These are phyloP conservation scores for Parauchenoglanis punctatus DNA, from an alignment of 2,797 vertebrate species.

Conservation along the genomic window DNA sequence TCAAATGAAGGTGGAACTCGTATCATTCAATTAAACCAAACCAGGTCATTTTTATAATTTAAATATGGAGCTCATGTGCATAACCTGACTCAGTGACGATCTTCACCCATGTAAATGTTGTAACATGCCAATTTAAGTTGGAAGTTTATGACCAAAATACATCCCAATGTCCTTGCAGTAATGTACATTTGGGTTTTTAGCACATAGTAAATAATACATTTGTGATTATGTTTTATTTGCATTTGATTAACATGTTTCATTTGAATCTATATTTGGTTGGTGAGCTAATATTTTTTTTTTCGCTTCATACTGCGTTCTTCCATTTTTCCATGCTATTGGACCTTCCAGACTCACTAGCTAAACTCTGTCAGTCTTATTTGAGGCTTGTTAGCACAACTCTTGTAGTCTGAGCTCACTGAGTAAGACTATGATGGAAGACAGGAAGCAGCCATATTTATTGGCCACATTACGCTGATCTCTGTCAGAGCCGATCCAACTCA, in stretches of 20 bases:
- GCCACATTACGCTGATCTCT: conserved; percentile 71
- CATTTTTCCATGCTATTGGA: neutral
- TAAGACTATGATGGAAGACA: conserved; percentile 49
- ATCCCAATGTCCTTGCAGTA: neutral
- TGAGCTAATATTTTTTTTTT: neutral
- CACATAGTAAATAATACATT: neutral
- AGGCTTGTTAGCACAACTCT: neutral
- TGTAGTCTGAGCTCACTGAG: conserved; percentile 1
- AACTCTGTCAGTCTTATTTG: neutral
- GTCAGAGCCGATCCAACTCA: conserved; percentile 75
- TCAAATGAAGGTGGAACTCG: neutral
- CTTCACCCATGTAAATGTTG: neutral
- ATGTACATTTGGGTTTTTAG: neutral
- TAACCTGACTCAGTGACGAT: neutral
- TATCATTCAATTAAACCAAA: neutral
- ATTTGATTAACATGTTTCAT: neutral
- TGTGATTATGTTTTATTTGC: neutral
- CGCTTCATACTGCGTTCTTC: neutral
- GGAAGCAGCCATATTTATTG: conserved; percentile 72
- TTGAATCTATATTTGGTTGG: neutral
- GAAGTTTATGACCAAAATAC: neutral
- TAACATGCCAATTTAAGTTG: neutral
- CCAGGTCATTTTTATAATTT: neutral
- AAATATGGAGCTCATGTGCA: neutral
- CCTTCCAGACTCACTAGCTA: neutral